Conservation (phyloP, 2,113 vertebrate species). For the Rhinolophus sinicus region DNA sequence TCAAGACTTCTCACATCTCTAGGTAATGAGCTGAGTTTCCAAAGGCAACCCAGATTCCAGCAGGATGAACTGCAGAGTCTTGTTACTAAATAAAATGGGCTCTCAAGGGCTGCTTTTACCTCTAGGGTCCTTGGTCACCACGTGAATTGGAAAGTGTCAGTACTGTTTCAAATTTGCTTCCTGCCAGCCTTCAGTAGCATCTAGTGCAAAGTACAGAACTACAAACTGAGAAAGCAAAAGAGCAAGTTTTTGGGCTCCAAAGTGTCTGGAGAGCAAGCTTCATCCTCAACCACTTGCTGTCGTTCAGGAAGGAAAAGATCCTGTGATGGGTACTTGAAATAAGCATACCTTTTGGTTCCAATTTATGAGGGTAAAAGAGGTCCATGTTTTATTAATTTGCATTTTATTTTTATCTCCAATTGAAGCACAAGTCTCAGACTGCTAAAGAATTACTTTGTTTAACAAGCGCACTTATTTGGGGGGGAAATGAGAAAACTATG, state of each 20-base stretch:
- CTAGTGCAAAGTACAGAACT: not conserved
- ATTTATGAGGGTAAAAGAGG: not conserved
- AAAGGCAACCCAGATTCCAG: conserved; percentile 75
- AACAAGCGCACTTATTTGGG: not conserved
- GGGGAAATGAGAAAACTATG: not conserved
- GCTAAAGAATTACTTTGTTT: conserved; percentile 30
- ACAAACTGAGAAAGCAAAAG: not conserved
- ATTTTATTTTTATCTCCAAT: not conserved
- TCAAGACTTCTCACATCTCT: conserved; percentile 59
- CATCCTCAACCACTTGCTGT: not conserved
- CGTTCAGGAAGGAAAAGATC: not conserved
- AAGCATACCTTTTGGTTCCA: not conserved
- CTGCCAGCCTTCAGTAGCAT: conserved; percentile 11
- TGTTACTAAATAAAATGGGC: conserved; percentile 56
- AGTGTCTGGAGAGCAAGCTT: not conserved
- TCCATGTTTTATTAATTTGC: not conserved
- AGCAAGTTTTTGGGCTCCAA: not conserved
- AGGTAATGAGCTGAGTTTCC: conserved; percentile 79
- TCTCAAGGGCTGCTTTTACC: conserved; percentile 50
- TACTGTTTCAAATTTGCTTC: not conserved
- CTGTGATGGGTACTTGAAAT: not conserved
- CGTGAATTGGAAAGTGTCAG: not conserved
- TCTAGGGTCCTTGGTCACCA: not conserved
- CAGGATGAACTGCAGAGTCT: conserved; percentile 13
- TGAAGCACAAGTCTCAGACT: not conserved